Base-by-base conservation (phyloP, 2,113 vertebrate genomes). In the Varanus salvator region DNA sequence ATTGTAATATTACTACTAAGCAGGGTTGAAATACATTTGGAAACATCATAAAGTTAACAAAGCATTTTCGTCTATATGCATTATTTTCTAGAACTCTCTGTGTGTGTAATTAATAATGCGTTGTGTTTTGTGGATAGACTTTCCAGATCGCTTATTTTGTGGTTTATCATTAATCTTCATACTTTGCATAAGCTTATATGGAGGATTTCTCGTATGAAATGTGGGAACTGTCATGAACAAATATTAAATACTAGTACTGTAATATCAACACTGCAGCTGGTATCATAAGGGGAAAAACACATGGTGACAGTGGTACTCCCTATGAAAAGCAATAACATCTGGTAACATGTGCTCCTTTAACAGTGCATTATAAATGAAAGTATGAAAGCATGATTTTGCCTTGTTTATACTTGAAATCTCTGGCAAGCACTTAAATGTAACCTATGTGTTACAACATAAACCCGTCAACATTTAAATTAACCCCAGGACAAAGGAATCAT, bases 231-330 rank as follows among this genome's bases (percentile, higher is more conserved):
- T 68, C 81, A 84, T 71, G 19, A 71, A 31, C 34, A 74, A 85
- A 31, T 74, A 48, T 54, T 11, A 54, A 71, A 23, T 72, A 34
- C 4, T 54, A 25, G 4, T 74, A 72, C 8, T 64, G 76, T 44
- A 87, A 29, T 71, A 17, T 89, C 25, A 93, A 60, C 74, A 80
- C 6, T 27, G 27, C 52, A 90, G 12, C 23, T 68, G 5, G 66
- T 74, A 80, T 84, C 68, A 89, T 38, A 90, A 74, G n/a, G 25
- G 93, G 90, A 77, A 68, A 69, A 77, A 64, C 21, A 77, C 82
- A 90, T 25, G 34, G 19, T 38, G 48, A 82, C 31, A 54, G 85
- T 60, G 68, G 25, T 84, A 54, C 21, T 75, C 84, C 89, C 86
- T 9, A 90, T 77, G 38, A 50, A 86, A 21, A 91, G 2, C 48